Conservation (phyloP, 2,113 vertebrate genomes). For the Hystrix cristata region DNA sequence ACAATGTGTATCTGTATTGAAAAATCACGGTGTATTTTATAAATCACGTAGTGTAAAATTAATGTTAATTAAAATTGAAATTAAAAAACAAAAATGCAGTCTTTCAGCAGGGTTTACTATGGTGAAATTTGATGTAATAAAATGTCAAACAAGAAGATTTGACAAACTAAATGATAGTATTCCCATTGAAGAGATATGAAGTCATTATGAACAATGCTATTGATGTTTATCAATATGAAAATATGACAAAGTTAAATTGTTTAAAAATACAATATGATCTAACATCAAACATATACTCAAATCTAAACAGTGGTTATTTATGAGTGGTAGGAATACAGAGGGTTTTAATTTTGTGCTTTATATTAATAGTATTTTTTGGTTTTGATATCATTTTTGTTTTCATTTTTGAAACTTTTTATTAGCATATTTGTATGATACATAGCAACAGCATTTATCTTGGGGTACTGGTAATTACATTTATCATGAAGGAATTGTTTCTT, state of each 20-base stretch:
- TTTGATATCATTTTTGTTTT: background rate
- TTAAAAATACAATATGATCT: background rate
- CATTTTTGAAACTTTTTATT: background rate
- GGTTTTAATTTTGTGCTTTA: constrained; percentile 2
- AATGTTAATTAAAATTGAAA: background rate
- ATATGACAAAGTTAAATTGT: background rate
- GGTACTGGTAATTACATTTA: background rate
- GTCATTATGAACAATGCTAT: background rate
- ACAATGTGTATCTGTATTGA: background rate
- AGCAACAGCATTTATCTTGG: background rate
- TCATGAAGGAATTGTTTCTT: background rate
- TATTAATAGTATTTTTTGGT: background rate
- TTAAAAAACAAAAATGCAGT: background rate
- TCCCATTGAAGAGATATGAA: background rate
- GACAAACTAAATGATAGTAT: background rate
- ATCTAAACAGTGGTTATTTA: background rate
- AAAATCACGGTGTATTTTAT: background rate
- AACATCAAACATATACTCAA: background rate
- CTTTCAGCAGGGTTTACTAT: background rate
- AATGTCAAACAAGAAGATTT: background rate
- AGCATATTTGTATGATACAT: background rate
- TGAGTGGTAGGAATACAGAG: background rate
- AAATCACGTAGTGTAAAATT: background rate
- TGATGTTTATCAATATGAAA: background rate
- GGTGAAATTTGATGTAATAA: background rate